A percentile compares a stretch with the other conserved stretches of the same genome.
These are phyloP conservation scores for Bettongia penicillata DNA, from an alignment of 2,113 vertebrate genomes.

Conservation along the genomic window DNA sequence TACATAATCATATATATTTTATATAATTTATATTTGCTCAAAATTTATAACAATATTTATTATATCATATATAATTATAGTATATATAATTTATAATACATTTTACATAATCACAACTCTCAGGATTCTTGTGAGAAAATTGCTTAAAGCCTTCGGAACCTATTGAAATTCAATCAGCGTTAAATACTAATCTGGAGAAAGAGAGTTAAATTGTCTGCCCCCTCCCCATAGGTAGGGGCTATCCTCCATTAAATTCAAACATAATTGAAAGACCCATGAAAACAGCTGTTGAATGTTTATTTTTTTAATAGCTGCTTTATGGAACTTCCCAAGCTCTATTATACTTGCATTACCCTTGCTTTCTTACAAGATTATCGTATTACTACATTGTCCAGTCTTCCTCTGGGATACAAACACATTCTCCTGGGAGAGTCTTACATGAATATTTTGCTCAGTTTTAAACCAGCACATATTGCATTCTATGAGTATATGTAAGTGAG, in stretches of 20 bases:
- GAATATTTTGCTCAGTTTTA: conserved; percentile 34
- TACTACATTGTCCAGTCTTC: conserved; percentile 25
- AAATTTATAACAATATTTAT: no score
- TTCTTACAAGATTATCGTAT: conserved; percentile 43
- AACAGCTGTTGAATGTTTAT: not conserved
- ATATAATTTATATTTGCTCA: no score
- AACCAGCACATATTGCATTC: conserved; percentile 26
- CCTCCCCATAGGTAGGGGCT: not conserved
- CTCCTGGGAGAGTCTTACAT: not conserved
- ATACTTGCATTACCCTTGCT: conserved; percentile 6
- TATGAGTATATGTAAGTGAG: not conserved
- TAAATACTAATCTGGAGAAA: conserved; percentile 43
- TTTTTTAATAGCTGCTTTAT: conserved; percentile 24
- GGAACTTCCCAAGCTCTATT: not conserved
- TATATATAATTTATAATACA: no score
- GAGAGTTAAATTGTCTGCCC: conserved; percentile 8
- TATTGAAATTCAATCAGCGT: not conserved
- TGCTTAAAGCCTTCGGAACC: not conserved
- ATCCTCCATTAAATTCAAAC: not conserved
- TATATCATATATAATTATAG: no score
- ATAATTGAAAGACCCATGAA: conserved; percentile 10
- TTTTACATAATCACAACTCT: not conserved
- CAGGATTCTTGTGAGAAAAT: conserved; percentile 25
- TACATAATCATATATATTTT: not conserved
- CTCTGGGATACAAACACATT: conserved; percentile 18